Evolutionary conservation across 2,113 vertebrate genomes (phyloP), one percentile per base, ranked within the genome.

Genomic region (Eonycteris spelaea): DNA sequence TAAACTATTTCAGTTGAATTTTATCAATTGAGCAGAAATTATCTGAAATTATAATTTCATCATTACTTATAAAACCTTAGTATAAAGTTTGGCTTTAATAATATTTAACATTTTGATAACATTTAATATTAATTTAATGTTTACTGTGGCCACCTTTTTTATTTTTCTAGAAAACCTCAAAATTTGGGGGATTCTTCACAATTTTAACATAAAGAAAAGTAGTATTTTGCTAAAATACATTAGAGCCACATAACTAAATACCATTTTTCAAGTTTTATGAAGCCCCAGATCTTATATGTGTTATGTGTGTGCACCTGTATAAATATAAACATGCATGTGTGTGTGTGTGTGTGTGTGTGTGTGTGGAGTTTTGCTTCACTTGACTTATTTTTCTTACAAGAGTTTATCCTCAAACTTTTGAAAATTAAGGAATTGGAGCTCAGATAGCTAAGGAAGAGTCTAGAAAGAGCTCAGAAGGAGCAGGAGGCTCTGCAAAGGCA

Each of bases 351-450:
- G 14, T 59, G 19, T 33, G 13, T 45, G 14, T 1, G 26, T 45
- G 8, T 63, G 21, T 63, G 6, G 13, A 51, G n/a, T 45, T 93
- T 87, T 18, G 59, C 83, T 24, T 97, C 85, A 18, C 61, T 95
- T 3, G 57, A 97, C 35, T 74, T 88, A 53, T 90, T 74, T 53
- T 70, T 90, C 24, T 84, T 97, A 82, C 33, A 97, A 65, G 79
- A 95, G 43, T 97, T 96, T 74, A 83, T 96, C 59, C 86, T 94
- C 48, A 89, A 94, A 57, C 86, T 97, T 43, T 84, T 97, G 26
- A 94, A 90, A 77, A 38, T 80, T 63, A 97, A 94, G 86, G 63
- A 93, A 24, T 65, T 78, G 38, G 95, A 98, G 91, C 74, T 94
- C 13, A 6, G 79, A 79, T 93, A 90, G 79, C 78, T 96, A 68